Conservation (phyloP, 2,888 invertebrate species). For the Nebria brevicollis region DNA sequence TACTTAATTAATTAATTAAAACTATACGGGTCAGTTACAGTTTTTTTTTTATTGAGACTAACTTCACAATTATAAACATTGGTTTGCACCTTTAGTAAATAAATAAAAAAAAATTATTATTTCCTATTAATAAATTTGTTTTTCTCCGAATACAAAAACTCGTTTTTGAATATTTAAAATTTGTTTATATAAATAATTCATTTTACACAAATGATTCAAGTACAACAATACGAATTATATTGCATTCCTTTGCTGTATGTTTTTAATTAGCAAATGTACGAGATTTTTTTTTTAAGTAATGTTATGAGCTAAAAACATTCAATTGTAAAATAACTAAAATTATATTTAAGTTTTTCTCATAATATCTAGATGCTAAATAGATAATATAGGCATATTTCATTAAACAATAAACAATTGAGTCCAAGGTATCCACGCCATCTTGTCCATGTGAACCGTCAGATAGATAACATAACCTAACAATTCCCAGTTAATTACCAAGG, state of each 20-base stretch:
- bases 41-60: background rate
- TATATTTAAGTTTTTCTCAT: background rate
- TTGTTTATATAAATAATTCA: background rate
- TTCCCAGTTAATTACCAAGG: conserved; percentile 2
- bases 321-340: no score
- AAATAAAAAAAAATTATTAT: background rate
- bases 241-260: no score
- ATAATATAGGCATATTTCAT: background rate
- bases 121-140: background rate
- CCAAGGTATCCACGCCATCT: conserved; percentile 1
- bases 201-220: background rate
- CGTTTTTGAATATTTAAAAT: background rate
- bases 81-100: background rate
- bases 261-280: no score
- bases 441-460: background rate
- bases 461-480: background rate
- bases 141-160: background rate
- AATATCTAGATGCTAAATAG: background rate
- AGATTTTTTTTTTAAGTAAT: no score
- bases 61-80: background rate
- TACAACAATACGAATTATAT: no score
- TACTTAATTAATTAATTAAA: conserved; percentile 15
- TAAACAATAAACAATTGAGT: conserved; percentile 1
- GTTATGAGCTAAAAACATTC: no score
- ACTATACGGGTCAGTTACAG: conserved; percentile 13